Conservation (phyloP, 1,140 invertebrate genomes). For the Ridgeia piscesae region DNA sequence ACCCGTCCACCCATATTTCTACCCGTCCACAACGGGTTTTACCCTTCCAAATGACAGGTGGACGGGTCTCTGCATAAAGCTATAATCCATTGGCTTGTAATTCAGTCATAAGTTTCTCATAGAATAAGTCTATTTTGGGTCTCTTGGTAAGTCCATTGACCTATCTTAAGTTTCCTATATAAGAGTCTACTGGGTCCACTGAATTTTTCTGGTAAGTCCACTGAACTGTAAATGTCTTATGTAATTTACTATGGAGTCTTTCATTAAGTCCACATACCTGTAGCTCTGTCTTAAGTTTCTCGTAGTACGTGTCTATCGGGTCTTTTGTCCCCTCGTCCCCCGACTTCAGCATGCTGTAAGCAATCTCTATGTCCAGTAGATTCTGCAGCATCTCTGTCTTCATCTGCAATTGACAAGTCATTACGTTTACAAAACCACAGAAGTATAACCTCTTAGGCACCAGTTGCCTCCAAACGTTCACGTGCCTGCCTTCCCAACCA, state of each 20-base stretch:
- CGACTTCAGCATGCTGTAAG: conserved; percentile 80
- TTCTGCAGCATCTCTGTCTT: conserved; percentile 92
- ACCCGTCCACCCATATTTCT: too few relatives aligned
- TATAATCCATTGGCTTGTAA: conserved; percentile 65
- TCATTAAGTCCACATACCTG: conserved; percentile 47
- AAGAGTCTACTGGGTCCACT: background rate
- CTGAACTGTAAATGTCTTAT: conserved; percentile 73
- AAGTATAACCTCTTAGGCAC: background rate
- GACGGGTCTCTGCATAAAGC: too few relatives aligned
- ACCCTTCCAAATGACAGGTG: too few relatives aligned
- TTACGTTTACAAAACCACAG: background rate
- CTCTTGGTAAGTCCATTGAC: conserved; percentile 48
- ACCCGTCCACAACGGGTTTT: too few relatives aligned
- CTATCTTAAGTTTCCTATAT: conserved; percentile 85
- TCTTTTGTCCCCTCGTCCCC: conserved; percentile 61
- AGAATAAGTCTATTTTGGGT: conserved; percentile 85
- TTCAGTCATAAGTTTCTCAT: conserved; percentile 83
- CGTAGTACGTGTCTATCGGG: conserved; percentile 84
- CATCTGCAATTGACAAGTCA: conserved; percentile 51
- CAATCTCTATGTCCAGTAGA: conserved; percentile 90
- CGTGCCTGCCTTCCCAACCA: too few relatives aligned
- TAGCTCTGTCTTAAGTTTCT: conserved; percentile 84
- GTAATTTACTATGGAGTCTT: too few relatives aligned
- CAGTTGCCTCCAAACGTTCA: too few relatives aligned
- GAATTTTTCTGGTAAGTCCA: background rate